Percentiles rank a stretch among this genome's conserved stretches.
Conservation (phyloP, 92 coral and sea anemone genomes). For the Virgularia gustaviana region DNA sequence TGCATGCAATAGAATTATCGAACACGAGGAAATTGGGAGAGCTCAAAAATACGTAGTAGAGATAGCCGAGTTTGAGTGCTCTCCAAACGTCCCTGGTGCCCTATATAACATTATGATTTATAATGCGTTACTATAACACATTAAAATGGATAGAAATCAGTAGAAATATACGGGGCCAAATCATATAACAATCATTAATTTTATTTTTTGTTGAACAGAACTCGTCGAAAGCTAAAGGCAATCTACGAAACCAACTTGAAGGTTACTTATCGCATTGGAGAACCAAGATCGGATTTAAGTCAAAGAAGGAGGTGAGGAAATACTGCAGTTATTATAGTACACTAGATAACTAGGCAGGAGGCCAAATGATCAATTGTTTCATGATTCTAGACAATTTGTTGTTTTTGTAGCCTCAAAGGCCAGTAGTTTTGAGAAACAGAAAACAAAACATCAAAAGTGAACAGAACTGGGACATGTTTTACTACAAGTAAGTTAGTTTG, state of each 20-base stretch:
- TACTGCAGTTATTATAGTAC: neutral
- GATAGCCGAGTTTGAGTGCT: too few species aligned
- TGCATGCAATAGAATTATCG: too few species aligned
- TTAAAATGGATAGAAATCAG: too few species aligned
- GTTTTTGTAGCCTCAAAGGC: conserved; percentile 63
- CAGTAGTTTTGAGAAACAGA: conserved; percentile 84
- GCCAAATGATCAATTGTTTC: neutral
- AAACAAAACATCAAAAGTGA: conserved; percentile 90
- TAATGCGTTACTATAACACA: too few species aligned
- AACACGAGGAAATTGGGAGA: too few species aligned
- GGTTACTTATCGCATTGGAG: conserved; percentile 90
- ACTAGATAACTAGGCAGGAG: neutral
- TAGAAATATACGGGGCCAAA: too few species aligned
- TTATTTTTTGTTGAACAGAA: conserved; percentile 46
- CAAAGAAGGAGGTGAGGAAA: conserved; percentile 77
- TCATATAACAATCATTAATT: neutral
- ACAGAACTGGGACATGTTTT: conserved; percentile 98
- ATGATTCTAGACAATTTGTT: neutral
- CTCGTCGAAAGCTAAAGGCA: conserved; percentile 71
- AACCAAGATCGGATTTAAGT: conserved; percentile 91
- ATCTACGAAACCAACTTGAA: conserved; percentile 75
- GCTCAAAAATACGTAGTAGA: too few species aligned
- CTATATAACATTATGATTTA: too few species aligned
- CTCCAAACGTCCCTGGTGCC: too few species aligned
- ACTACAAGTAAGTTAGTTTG: conserved; percentile 95